phyloP scores from a whole-genome alignment of 1,140 invertebrate species.

The Druon quercuslanigerum region DNA sequence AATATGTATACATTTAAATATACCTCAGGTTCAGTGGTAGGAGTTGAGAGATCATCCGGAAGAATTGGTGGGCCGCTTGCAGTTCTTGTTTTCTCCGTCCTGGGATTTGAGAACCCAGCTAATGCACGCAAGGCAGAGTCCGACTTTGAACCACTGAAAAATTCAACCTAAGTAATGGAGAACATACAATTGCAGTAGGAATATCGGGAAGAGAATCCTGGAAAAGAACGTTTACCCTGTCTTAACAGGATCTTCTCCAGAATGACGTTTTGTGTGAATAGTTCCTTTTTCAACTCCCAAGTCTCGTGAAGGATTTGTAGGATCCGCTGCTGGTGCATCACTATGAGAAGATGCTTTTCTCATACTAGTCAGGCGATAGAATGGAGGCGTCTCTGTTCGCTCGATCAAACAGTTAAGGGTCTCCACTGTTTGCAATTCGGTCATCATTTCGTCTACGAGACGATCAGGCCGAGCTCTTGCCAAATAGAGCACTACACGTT shows the following conservation, averaged over 20 bases:
- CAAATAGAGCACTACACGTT: conserved; percentile 94
- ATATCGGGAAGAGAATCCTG: neutral
- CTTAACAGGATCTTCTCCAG: conserved; percentile 91
- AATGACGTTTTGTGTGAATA: conserved; percentile 96
- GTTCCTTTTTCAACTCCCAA: conserved; percentile 91
- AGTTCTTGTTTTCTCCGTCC: conserved; percentile 79
- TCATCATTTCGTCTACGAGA: conserved; percentile 97
- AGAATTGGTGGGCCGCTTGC: conserved; percentile 80
- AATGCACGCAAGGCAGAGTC: conserved; percentile 78
- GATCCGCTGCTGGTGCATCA: conserved; percentile 79
- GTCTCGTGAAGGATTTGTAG: conserved; percentile 74
- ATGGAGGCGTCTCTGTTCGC: conserved; percentile 97
- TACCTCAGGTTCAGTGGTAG: conserved; percentile 77
- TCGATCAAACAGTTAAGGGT: conserved; percentile 96
- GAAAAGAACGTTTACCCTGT: conserved; percentile 72
- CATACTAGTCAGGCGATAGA: conserved; percentile 94
- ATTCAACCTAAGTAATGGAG: neutral
- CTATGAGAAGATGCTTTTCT: conserved; percentile 92
- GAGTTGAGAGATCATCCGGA: conserved; percentile 77
- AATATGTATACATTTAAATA: conserved; percentile 17
- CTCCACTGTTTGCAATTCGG: conserved; percentile 96
- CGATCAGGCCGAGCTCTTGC: conserved; percentile 92
- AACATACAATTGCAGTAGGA: neutral
- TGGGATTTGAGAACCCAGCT: conserved; percentile 75
- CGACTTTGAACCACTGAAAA: conserved; percentile 73